Percentiles rank a stretch among this genome's conserved stretches.
Evolutionary conservation across 2,888 invertebrate species (phyloP).

Genomic region (Andricus quercusramuli): DNA sequence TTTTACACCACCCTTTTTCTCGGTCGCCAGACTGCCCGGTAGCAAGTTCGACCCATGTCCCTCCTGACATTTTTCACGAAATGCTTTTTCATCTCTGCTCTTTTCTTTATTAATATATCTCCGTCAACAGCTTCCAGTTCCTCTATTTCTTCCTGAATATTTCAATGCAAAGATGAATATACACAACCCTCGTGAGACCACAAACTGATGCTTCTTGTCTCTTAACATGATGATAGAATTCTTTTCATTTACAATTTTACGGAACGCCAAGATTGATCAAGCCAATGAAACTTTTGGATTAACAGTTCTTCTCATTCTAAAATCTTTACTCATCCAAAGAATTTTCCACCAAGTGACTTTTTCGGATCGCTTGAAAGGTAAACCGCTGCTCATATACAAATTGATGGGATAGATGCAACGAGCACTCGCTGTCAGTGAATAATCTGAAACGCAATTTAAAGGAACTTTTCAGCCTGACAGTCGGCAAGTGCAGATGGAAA

Average conservation of each 20-base stretch:
- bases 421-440: constrained; percentile 23
- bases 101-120: constrained; percentile 61
- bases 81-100: constrained; percentile 53
- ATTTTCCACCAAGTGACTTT: background rate
- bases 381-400: background rate
- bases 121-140: constrained; percentile 45
- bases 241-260: no score
- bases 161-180: constrained; percentile 49
- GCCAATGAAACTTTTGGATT: background rate
- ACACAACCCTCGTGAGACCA: background rate
- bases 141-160: constrained; percentile 49
- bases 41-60: constrained; percentile 48
- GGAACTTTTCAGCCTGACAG: constrained; percentile 14
- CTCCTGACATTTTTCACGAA: constrained; percentile 64
- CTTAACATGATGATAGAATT: background rate
- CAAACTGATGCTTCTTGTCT: background rate
- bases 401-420: background rate
- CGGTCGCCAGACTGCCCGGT: constrained; percentile 45
- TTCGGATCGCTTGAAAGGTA: background rate
- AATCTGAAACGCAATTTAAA: constrained; percentile 37
- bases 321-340: background rate
- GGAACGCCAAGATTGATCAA: no score
- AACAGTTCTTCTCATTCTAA: background rate
- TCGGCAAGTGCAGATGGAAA: constrained; percentile 32
- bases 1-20: constrained; percentile 63